Percentiles rank a stretch among this genome's conserved stretches.
These are phyloP conservation scores for Phymatocera aterrima DNA, from an alignment of 2,888 invertebrate genomes.

Conservation along the genomic window DNA sequence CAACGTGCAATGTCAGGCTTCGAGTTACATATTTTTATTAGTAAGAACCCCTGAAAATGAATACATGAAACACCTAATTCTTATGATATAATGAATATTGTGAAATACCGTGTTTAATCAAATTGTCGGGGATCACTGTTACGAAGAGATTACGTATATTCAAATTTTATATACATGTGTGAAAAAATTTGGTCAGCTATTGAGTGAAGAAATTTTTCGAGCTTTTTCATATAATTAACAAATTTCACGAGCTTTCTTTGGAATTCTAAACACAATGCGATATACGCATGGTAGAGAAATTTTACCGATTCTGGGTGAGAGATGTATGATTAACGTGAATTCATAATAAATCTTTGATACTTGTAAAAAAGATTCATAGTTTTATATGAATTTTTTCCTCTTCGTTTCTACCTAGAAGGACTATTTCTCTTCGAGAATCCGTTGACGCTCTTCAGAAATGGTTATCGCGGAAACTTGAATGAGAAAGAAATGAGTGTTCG, in stretches of 20 bases:
- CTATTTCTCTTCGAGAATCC: background rate
- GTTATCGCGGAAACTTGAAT: too few relatives aligned
- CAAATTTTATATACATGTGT: background rate
- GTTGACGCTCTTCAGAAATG: background rate
- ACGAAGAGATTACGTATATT: background rate
- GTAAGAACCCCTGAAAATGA: conserved; percentile 8
- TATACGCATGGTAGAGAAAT: background rate
- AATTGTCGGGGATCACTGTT: conserved; percentile 20
- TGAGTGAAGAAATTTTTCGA: conserved; percentile 19
- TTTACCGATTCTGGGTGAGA: background rate
- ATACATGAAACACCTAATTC: conserved; percentile 26
- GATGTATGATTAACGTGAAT: background rate
- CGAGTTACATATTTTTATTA: background rate
- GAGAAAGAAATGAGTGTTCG: too few relatives aligned
- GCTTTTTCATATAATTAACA: conserved; percentile 8
- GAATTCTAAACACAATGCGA: background rate
- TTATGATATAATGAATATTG: conserved; percentile 23
- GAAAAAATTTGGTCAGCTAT: conserved; percentile 23
- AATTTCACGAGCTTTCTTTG: background rate
- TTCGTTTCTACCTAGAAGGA: background rate
- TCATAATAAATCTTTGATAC: background rate
- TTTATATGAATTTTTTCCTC: conserved; percentile 14
- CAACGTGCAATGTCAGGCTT: conserved; percentile 1
- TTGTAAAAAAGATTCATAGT: conserved; percentile 4
- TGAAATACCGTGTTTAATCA: conserved; percentile 17